Base-by-base conservation (phyloP, 2,113 vertebrate species). In the Orientallactaga bullata region DNA sequence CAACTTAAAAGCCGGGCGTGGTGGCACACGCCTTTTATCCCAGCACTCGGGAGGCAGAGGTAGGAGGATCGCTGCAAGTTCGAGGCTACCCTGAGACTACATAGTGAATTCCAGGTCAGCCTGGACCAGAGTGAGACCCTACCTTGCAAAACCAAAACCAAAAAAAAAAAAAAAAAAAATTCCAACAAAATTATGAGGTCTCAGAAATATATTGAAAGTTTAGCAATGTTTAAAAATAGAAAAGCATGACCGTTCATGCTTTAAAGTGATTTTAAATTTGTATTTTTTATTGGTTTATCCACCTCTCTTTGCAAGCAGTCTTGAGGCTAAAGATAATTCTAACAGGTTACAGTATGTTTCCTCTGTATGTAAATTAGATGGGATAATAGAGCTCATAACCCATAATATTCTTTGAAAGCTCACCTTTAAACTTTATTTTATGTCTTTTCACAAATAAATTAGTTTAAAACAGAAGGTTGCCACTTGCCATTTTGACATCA, bases 231-330 rank as follows among this genome's bases (percentile, higher is more conserved):
- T 99, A 99, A 98, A 99, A 98, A 99, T 98, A 98, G 98, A 99
- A 99, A 98, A 99, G 99, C 99, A 99, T 99, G 99, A 98, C 95
- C 99, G 98, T 98, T 99, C 99, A 99, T 99, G 99, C 99, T 98
- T 99, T 99, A 98, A 99, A 99, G 99, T 99, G 98, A 99, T 99
- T 99, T 99, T 99, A 99, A 99, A 99, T 99, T 99, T 99, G 99
- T 99, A 99, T 99, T 99, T 99, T 99, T 99, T 99, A 99, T 99
- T 98, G 98, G 98, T 98, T 99, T 98, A 98, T 98, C 98, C 98
- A 99, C 99, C 98, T 99, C 99, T 99, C 99, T 99, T 99, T 99
- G 99, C 99, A 99, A 99, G 98, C 98, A 98, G 99, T 99, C 99
- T 99, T 99, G 98, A 98, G 99, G 99, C 99, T 99, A 98, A 99